phyloP scores from a whole-genome alignment of 1,140 invertebrate species.

The Periplaneta americana region DNA sequence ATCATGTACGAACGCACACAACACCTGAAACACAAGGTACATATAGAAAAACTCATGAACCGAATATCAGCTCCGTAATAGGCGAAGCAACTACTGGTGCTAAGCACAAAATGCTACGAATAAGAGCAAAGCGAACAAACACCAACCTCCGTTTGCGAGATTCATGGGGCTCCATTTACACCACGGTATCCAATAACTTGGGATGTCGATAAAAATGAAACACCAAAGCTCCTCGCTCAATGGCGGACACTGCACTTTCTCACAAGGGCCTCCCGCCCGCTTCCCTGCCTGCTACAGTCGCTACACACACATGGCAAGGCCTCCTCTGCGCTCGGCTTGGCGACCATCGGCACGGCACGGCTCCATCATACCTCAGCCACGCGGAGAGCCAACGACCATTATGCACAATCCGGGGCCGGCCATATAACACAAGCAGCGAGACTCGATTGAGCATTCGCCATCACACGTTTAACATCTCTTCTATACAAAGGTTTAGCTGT shows the following conservation, averaged over 20 bases:
- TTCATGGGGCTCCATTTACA: constrained; percentile 11
- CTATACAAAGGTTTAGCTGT: background rate
- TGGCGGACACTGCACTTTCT: constrained; percentile 1
- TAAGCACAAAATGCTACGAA: constrained; percentile 3
- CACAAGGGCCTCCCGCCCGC: constrained; percentile 1
- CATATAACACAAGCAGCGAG: background rate
- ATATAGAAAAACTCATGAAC: background rate
- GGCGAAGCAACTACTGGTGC: background rate
- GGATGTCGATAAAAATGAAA: background rate
- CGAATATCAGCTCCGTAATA: background rate
- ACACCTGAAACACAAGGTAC: background rate
- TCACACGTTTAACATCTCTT: background rate
- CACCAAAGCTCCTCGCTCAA: background rate
- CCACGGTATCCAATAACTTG: constrained; percentile 4
- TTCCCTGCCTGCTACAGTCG: constrained; percentile 5
- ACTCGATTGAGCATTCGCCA: constrained; percentile 10
- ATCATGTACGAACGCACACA: background rate
- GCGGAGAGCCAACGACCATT: constrained; percentile 12
- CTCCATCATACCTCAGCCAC: constrained; percentile 4
- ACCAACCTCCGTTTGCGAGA: constrained; percentile 9
- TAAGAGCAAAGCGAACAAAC: constrained; percentile 8
- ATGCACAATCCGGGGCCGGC: constrained; percentile 10
- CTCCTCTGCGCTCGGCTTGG: constrained; percentile 7
- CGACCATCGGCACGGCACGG: constrained; percentile 6
- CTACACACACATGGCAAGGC: constrained; percentile 4